Evolutionary conservation across 2,888 invertebrate species (phyloP), one percentile per base, ranked within the genome.

Genomic region (Kuschelorhynchus macadamiae): DNA sequence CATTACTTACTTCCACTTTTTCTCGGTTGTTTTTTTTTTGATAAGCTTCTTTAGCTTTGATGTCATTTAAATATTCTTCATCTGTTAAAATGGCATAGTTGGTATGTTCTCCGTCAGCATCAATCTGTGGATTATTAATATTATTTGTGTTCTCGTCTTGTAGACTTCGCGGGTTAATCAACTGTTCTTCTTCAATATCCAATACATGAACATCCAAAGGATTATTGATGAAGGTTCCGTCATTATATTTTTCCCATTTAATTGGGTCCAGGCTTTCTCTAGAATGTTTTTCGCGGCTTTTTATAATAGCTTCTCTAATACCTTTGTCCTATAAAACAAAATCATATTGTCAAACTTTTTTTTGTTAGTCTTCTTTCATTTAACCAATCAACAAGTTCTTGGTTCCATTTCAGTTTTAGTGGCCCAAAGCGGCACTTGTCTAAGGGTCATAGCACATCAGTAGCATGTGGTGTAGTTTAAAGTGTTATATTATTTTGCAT

Each of bases 361-460:
- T 66, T 61, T 44, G 62, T 55, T 1, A 67, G 32, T 16, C 33
- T 57, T 53, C 67, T 50, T 47, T 67, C 63, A 36, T 67, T 62
- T 42, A 59, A 16, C 18, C 63, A n/a, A n/a, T 42, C 49, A 70
- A 67, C 63, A 62, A 67, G n/a, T 25, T 25, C 25, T 25, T n/a
- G n/a, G 25, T 25, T 25, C 25, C 25, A 25, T 25, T 25, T 25
- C 4, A 25, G 7, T 7, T 55, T 67, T 60, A 70, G 59, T 44
- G 61, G 70, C 17, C 70, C 59, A 66, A 72, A 72, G 41, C 72
- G 70, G 25, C 67, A 67, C 39, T 70, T 70, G 53, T 70, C 60
- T 1, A 67, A 32, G 11, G 70, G 70, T 39, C 63, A 67, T 20
- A 67, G 44, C 33, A 70, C 12, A 63, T 70, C 62, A 16, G 55